Conservation (phyloP, 2,797 vertebrate species). For the Alca torda region DNA sequence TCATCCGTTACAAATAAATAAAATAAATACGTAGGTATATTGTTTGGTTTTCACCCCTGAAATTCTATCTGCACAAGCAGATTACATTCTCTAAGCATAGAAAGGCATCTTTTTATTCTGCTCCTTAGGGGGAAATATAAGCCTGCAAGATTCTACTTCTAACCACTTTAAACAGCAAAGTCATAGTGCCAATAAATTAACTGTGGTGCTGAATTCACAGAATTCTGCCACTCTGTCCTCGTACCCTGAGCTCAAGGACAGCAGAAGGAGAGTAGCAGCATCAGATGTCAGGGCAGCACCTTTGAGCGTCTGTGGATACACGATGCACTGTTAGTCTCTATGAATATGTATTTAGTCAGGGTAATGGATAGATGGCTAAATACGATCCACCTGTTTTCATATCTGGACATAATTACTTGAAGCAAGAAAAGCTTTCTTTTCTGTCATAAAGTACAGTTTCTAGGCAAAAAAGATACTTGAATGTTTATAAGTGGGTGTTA, state of each 20-base stretch:
- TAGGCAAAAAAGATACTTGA: not conserved
- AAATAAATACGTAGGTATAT: not conserved
- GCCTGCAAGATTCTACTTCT: not conserved
- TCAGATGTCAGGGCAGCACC: not conserved
- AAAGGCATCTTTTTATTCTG: not conserved
- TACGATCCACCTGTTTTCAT: not conserved
- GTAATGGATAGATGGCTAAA: not conserved
- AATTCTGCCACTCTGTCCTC: not conserved
- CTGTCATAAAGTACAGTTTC: not conserved
- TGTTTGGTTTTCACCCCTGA: not conserved
- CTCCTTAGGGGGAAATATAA: not conserved
- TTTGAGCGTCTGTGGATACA: accelerated
- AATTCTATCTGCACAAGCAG: not conserved
- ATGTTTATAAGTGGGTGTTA: slow-evolving; percentile 43
- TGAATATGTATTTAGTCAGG: not conserved
- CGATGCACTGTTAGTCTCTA: too few relatives aligned
- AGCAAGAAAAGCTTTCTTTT: not conserved
- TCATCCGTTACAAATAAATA: not conserved
- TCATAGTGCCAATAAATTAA: not conserved
- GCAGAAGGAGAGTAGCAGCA: not conserved
- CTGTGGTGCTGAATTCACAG: slow-evolving; percentile 10
- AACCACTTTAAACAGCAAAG: not conserved
- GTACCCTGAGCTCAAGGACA: not conserved
- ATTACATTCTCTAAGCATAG: not conserved
- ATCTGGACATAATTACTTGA: not conserved